Percentiles rank a stretch among this genome's conserved stretches.
Conservation (phyloP, 2,797 vertebrate species). For the Pangasius macronema region DNA sequence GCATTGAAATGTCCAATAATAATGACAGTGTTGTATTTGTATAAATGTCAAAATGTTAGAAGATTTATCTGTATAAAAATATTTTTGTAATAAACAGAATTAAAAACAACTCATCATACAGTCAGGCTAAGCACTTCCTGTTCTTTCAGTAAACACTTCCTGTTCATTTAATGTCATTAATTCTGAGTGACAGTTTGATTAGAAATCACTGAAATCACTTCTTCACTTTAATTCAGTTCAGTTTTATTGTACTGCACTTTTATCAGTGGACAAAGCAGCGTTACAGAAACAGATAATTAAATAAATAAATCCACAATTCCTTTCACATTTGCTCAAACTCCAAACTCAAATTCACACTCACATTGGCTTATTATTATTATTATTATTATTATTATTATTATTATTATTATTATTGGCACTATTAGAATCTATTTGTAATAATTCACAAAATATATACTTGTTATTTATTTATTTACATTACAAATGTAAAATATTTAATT, state of each 20-base stretch:
- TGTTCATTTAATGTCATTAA: not conserved
- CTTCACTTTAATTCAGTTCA: not conserved
- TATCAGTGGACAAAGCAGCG: too few relatives aligned
- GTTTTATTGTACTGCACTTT: too few relatives aligned
- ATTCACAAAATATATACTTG: too few relatives aligned
- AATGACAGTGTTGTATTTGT: not conserved
- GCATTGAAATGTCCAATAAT: not conserved
- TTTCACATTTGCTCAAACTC: too few relatives aligned
- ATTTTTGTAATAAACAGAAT: slow-evolving; percentile 37
- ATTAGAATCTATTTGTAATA: not conserved
- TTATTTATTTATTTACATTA: not conserved
- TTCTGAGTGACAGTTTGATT: not conserved
- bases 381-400: not conserved
- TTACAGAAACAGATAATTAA: too few relatives aligned
- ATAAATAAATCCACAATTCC: too few relatives aligned
- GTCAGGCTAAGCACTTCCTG: not conserved
- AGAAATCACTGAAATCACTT: not conserved
- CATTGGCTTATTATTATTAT: not conserved
- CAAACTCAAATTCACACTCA: too few relatives aligned
- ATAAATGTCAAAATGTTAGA: not conserved
- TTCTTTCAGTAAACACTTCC: not conserved
- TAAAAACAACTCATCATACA: not conserved
- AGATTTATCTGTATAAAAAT: not conserved
- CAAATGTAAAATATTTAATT: not conserved
- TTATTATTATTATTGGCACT: not conserved